phyloP scores from a whole-genome alignment of 2,888 invertebrate genomes.

The Odontomyia ornata region DNA sequence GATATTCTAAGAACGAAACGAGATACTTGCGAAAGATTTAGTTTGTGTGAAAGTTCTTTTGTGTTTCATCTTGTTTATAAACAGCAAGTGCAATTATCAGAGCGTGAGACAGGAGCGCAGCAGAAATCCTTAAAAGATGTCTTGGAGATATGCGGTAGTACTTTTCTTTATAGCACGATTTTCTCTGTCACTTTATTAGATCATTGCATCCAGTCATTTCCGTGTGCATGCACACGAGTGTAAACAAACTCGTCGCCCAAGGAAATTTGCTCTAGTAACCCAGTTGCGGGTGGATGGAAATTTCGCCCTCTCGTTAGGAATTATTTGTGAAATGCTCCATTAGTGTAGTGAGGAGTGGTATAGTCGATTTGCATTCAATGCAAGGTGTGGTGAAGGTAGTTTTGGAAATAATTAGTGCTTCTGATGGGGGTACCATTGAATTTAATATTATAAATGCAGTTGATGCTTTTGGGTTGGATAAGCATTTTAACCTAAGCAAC shows the following conservation, averaged over 20 bases:
- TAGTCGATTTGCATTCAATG: conserved; percentile 25
- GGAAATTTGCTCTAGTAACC: conserved; percentile 38
- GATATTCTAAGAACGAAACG: background rate
- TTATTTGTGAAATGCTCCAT: background rate
- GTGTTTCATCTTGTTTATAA: background rate
- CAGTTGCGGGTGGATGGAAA: conserved; percentile 6
- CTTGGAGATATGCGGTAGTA: conserved; percentile 62
- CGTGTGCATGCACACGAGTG: conserved; percentile 13
- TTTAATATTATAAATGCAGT: background rate
- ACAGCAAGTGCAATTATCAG: conserved; percentile 28
- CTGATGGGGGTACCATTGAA: background rate
- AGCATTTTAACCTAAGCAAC: background rate
- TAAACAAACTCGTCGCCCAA: conserved; percentile 18
- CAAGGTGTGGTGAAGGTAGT: background rate
- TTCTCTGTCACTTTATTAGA: background rate
- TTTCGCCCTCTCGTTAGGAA: background rate
- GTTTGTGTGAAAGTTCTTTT: background rate
- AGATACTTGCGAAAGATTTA: background rate
- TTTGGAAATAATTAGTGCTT: conserved; percentile 20
- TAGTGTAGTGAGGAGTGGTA: background rate
- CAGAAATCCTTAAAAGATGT: conserved; percentile 53
- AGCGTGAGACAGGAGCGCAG: background rate
- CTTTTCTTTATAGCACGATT: conserved; percentile 40
- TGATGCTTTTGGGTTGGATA: background rate
- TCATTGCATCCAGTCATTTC: background rate